These are phyloP conservation scores for Sebastes goodei DNA, from an alignment of 2,797 vertebrate species.

Conservation along the genomic window DNA sequence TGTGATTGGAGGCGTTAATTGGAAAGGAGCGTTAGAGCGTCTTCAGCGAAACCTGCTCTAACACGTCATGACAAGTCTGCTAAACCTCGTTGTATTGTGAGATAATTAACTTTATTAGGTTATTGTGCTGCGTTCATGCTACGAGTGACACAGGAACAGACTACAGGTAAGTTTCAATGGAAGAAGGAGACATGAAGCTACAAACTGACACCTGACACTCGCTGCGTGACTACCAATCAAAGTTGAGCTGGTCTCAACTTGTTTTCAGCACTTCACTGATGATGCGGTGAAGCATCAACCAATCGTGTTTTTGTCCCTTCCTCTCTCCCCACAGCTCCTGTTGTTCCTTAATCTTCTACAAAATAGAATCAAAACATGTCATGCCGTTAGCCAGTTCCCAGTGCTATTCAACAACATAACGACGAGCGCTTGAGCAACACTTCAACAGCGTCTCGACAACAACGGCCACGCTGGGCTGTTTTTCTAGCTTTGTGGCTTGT, in stretches of 20 bases:
- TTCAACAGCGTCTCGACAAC: too few relatives aligned
- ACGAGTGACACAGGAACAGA: neutral
- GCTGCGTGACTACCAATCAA: too few relatives aligned
- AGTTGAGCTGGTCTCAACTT: too few relatives aligned
- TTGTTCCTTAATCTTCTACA: too few relatives aligned
- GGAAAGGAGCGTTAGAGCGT: neutral
- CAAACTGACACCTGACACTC: too few relatives aligned
- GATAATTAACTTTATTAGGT: neutral
- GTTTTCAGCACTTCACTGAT: neutral
- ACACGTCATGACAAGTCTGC: neutral
- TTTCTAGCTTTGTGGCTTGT: too few relatives aligned
- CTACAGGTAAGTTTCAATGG: neutral
- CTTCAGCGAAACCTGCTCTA: neutral
- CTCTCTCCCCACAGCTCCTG: neutral
- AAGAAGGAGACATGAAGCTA: neutral
- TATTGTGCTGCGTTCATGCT: neutral
- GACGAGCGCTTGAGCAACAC: too few relatives aligned
- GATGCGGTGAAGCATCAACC: neutral
- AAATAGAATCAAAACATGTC: too few relatives aligned
- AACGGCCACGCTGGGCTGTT: too few relatives aligned
- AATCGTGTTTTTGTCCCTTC: neutral
- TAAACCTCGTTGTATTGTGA: neutral
- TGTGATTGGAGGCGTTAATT: constrained; percentile 10
- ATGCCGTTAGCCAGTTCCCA: too few relatives aligned
- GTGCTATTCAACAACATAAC: too few relatives aligned